Conservation (phyloP, 23 tunicate species). For the Ciona savignyi region DNA sequence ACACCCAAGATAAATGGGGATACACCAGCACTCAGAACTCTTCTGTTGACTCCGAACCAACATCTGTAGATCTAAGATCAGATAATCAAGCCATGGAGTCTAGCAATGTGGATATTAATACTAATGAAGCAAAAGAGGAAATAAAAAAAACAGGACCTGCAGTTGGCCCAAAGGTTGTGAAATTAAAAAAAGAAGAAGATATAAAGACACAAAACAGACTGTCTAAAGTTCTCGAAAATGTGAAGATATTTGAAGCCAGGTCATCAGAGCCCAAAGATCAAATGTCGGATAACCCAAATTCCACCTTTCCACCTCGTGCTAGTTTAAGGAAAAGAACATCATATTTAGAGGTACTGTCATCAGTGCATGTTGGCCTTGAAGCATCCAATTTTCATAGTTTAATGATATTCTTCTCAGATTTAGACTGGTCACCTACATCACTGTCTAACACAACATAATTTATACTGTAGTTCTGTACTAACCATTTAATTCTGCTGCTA, state of each 20-base stretch:
- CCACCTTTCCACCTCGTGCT: conserved; percentile 10
- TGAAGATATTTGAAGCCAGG: conserved; percentile 63
- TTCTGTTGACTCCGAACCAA: conserved; percentile 43
- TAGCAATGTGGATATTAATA: neutral
- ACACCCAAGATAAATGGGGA: conserved; percentile 51
- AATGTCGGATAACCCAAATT: neutral
- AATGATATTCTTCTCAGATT: no score
- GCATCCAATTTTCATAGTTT: no score
- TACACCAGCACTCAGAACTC: conserved; percentile 27
- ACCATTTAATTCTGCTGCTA: no score
- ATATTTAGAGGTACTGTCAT: conserved; percentile 37
- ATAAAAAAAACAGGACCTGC: neutral
- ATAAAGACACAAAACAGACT: conserved; percentile 13
- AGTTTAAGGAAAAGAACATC: conserved; percentile 50
- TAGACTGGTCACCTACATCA: no score
- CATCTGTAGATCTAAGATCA: neutral
- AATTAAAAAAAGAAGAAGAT: conserved; percentile 19
- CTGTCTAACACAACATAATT: no score
- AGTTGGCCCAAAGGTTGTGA: conserved; percentile 4
- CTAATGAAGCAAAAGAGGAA: neutral
- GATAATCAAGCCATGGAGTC: neutral
- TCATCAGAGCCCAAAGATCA: conserved; percentile 2
- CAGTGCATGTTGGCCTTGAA: no score
- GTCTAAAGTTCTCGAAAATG: conserved; percentile 84
- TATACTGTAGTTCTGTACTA: no score